Percentiles rank a stretch among this genome's conserved stretches.
These are phyloP conservation scores for Arctocebus calabarensis DNA, from an alignment of 2,797 vertebrate genomes.

Conservation along the genomic window DNA sequence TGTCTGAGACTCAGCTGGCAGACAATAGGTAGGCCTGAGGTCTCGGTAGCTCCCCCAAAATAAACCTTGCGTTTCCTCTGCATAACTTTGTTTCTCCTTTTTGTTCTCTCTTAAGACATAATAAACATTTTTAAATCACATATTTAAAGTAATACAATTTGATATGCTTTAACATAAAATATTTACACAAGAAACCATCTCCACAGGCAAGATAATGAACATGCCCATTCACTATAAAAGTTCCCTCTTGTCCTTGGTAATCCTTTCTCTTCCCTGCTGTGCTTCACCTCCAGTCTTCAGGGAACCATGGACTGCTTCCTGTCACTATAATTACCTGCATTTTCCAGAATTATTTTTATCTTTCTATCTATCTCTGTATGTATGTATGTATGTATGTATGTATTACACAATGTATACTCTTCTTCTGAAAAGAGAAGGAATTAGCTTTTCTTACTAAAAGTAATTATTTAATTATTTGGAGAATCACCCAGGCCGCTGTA, in stretches of 20 bases:
- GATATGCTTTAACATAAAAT: neutral
- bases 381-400: too few relatives aligned
- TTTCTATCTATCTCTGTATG: too few relatives aligned
- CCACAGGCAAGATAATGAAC: neutral
- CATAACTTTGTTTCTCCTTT: neutral
- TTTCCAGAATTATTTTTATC: neutral
- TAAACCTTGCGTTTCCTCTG: constrained; percentile 21
- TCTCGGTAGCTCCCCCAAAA: neutral
- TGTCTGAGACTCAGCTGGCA: neutral
- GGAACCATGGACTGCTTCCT: neutral
- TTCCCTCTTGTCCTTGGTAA: neutral
- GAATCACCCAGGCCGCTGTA: neutral
- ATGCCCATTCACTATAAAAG: neutral
- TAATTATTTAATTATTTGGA: constrained; percentile 46
- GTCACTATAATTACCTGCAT: neutral
- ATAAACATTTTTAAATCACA: neutral
- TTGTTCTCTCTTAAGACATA: neutral
- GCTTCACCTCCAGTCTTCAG: neutral
- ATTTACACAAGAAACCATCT: neutral
- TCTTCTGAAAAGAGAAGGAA: rapidly evolving
- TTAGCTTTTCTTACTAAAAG: neutral
- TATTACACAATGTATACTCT: neutral
- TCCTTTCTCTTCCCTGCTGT: neutral
- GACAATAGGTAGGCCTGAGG: neutral
- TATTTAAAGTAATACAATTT: neutral